Percentiles rank a stretch among this genome's conserved stretches.
Evolutionary conservation across 2,888 invertebrate genomes (phyloP).

Genomic region (Holacanthella duospinosa): DNA sequence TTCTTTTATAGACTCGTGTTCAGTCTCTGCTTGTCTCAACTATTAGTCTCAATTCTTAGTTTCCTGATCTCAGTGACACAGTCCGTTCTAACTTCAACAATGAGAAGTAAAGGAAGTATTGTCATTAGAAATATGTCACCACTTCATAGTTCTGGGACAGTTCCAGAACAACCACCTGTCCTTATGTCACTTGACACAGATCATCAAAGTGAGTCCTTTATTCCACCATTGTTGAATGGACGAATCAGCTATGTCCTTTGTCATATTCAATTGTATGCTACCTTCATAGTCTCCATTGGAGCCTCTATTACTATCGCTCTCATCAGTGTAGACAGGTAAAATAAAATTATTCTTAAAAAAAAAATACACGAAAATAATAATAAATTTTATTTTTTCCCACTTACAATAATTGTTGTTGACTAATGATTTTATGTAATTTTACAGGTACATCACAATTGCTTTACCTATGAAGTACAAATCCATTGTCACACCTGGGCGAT

Average conservation of each 20-base stretch:
- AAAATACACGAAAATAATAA: background rate
- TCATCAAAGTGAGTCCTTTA: background rate
- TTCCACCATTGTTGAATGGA: background rate
- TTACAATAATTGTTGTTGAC: background rate
- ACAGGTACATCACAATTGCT: slow-evolving; percentile 35
- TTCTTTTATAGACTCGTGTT: slow-evolving; percentile 31
- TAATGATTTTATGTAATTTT: background rate
- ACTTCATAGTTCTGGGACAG: background rate
- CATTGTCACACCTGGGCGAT: slow-evolving; percentile 32
- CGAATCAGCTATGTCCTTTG: background rate
- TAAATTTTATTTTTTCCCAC: too few species aligned
- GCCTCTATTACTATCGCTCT: slow-evolving; percentile 33
- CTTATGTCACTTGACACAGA: too few species aligned
- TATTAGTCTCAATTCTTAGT: slow-evolving; percentile 27
- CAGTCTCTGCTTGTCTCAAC: slow-evolving; percentile 33
- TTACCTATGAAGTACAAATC: slow-evolving; percentile 36
- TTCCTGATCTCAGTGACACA: slow-evolving; percentile 28
- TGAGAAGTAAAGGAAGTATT: background rate
- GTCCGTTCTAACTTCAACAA: slow-evolving; percentile 11
- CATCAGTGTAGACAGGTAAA: slow-evolving; percentile 35
- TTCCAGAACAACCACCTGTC: background rate
- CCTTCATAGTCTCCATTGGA: slow-evolving; percentile 32
- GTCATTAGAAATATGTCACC: background rate
- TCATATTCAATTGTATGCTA: slow-evolving; percentile 25
- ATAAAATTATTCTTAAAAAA: background rate